Evolutionary conservation across 2,888 invertebrate species (phyloP).

Genomic region (Drosophila meridionalis): DNA sequence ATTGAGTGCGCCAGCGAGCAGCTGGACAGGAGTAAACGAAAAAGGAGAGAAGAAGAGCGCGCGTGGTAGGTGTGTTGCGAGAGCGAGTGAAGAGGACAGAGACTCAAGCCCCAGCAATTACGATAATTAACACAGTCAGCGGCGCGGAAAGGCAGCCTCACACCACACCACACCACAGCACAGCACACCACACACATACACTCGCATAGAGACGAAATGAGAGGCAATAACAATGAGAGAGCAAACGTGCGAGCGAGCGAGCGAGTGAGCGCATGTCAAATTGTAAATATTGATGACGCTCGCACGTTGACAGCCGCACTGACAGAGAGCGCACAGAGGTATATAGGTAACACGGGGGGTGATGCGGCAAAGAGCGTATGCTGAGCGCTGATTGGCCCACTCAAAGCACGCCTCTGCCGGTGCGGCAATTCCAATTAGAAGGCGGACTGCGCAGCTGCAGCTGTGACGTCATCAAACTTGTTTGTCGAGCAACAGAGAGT

Average conservation of each 20-base stretch:
- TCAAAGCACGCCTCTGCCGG: conserved; percentile 54
- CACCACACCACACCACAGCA: conserved; percentile 11
- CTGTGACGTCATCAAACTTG: conserved; percentile 78
- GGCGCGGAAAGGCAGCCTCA: conserved; percentile 75
- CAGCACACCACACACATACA: conserved; percentile 3
- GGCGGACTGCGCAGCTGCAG: conserved; percentile 60
- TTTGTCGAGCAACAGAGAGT: conserved; percentile 41
- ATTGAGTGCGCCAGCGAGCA: conserved; percentile 82
- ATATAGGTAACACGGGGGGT: conserved; percentile 11
- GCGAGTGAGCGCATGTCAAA: conserved; percentile 75
- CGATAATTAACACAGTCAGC: conserved; percentile 83
- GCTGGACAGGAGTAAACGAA: conserved; percentile 55
- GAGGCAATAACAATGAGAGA: conserved; percentile 16
- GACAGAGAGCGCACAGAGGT: conserved; percentile 16
- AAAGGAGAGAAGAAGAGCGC: conserved; percentile 22
- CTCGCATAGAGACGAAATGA: not conserved
- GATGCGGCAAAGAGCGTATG: conserved; percentile 16
- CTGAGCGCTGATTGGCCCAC: conserved; percentile 60
- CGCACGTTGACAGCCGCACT: conserved; percentile 77
- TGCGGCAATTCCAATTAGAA: conserved; percentile 57
- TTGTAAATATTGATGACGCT: conserved; percentile 83
- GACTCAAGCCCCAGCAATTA: conserved; percentile 75
- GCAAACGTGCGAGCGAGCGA: conserved; percentile 13
- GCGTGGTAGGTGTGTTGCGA: conserved; percentile 9
- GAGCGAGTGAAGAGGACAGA: conserved; percentile 50